These are phyloP conservation scores for Arctia plantaginis DNA, from an alignment of 2,888 invertebrate species.

Conservation along the genomic window DNA sequence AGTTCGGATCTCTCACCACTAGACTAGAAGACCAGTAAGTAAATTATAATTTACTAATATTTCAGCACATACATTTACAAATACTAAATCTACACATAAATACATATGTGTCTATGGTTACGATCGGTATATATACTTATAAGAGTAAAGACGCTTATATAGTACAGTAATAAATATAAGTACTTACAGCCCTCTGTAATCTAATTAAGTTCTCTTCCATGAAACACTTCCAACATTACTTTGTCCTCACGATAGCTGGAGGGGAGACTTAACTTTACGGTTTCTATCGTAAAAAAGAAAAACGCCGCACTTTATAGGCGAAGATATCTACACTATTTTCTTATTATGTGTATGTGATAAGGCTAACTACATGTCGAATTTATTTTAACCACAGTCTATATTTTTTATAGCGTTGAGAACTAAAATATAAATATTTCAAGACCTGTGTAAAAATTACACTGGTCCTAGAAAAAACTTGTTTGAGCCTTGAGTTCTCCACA, in stretches of 20 bases:
- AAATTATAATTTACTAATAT: not conserved
- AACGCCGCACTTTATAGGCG: constrained; percentile 40
- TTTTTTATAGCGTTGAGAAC: constrained; percentile 21
- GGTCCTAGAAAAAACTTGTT: not conserved
- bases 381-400: constrained; percentile 37
- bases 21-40: no score
- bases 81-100: not conserved
- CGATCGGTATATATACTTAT: not conserved
- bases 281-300: constrained; percentile 47
- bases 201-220: constrained; percentile 14
- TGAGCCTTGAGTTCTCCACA: not conserved
- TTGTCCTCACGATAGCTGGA: constrained; percentile 11
- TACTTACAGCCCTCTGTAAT: constrained; percentile 1
- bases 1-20: not conserved
- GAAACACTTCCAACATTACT: constrained; percentile 13
- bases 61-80: not conserved
- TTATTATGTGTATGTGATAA: constrained; percentile 48
- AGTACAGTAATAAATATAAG: not conserved
- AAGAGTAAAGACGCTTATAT: not conserved
- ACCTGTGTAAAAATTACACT: not conserved
- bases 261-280: constrained; percentile 26
- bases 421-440: constrained; percentile 13
- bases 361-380: constrained; percentile 39
- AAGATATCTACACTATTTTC: constrained; percentile 45
- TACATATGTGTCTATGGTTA: not conserved